phyloP scores from a whole-genome alignment of 2,797 vertebrate genomes.

The Typhlichthys subterraneus region DNA sequence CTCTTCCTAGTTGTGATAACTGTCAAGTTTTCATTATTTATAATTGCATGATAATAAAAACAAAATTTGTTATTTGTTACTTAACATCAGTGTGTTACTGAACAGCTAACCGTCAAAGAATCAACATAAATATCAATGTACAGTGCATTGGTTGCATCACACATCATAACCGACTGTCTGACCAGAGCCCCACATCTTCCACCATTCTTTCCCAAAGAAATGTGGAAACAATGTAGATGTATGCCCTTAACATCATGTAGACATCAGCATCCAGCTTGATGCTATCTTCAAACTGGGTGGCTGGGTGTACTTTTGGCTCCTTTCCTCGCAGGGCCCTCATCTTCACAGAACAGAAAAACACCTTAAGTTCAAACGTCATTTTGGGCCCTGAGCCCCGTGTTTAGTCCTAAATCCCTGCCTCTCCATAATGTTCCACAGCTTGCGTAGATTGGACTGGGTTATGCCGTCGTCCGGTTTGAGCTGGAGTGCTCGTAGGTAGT shows the following conservation, averaged over 20 bases:
- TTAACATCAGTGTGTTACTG: constrained; percentile 24
- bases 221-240: too few relatives aligned
- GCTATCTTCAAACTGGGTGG: not conserved
- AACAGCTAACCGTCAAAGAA: constrained; percentile 7
- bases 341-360: not conserved
- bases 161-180: constrained; percentile 2
- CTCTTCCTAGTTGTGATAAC: too few relatives aligned
- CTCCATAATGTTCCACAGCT: constrained; percentile 99
- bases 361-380: constrained; percentile 29
- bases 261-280: constrained; percentile 14
- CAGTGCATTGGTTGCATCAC: constrained; percentile 3
- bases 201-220: constrained; percentile 8
- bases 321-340: constrained; percentile 9
- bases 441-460: constrained; percentile 96
- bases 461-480: constrained; percentile 94
- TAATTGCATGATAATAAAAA: too few relatives aligned
- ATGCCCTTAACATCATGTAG: not conserved
- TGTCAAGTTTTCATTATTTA: too few relatives aligned
- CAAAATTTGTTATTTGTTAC: constrained; percentile 4
- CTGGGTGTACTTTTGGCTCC: not conserved
- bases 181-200: constrained; percentile 17
- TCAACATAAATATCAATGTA: constrained; percentile 13
- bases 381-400: constrained; percentile 34
- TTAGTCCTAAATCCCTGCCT: constrained; percentile 89
- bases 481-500: constrained; percentile 92